phyloP scores from a whole-genome alignment of 2,113 vertebrate genomes.

The Sardina pilchardus region DNA sequence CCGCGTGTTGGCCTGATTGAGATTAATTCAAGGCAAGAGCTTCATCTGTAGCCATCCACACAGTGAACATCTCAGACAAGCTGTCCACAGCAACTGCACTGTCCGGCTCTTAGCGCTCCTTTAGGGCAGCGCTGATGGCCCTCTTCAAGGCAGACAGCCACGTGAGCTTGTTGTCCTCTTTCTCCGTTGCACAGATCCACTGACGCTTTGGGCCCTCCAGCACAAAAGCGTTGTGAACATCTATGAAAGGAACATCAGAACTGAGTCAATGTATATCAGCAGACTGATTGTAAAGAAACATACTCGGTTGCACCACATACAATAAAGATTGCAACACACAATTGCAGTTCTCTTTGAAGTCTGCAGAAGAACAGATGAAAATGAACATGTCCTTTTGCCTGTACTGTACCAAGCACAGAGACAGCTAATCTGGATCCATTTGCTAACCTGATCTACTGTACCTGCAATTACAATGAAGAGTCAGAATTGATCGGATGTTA shows the following conservation, averaged over 20 bases:
- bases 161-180: slow-evolving; percentile 66
- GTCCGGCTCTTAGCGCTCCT: background rate
- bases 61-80: background rate
- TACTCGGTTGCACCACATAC: background rate
- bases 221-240: slow-evolving; percentile 76
- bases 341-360: background rate
- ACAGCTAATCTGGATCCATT: too few relatives aligned
- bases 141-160: slow-evolving; percentile 68
- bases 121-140: slow-evolving; percentile 60
- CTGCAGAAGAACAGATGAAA: background rate
- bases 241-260: slow-evolving; percentile 49
- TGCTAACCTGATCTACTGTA: too few relatives aligned
- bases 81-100: background rate
- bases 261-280: background rate
- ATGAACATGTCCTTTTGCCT: background rate
- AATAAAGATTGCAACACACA: background rate
- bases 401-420: background rate
- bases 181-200: slow-evolving; percentile 75
- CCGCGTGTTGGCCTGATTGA: too few relatives aligned
- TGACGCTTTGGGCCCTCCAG: slow-evolving; percentile 68
- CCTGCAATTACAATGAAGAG: too few relatives aligned
- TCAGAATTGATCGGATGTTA: too few relatives aligned
- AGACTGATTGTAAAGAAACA: background rate
- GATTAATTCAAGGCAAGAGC: too few relatives aligned
- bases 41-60: too few relatives aligned